Base-by-base conservation (phyloP, 2,797 vertebrate genomes). In the Balearica regulorum region DNA sequence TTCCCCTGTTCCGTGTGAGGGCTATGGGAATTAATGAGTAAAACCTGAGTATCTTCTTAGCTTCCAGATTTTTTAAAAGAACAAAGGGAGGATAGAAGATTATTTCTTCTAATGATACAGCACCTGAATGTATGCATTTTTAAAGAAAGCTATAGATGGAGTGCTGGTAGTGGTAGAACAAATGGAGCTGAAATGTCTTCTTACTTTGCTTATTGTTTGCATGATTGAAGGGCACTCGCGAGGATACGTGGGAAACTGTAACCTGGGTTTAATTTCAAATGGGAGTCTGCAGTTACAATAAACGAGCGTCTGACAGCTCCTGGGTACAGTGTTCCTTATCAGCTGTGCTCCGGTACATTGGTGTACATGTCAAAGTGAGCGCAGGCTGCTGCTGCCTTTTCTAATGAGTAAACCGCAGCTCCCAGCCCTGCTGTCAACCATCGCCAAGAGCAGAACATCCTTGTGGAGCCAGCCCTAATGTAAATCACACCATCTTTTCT, bases 101-200 rank as follows among this genome's bases (percentile, higher is more conserved):
- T 48, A 10, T 60, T n/a, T 82, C 61, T 69, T 77, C 44, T 77
- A 46, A 44, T 17, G 16, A 61, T 58, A 91, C 39, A 66, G 55
- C 75, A 86, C 33, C 73, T 25, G 37, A 83, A 81, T 78, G 78
- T 94, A 61, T 92, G 70, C 78, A 39, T 85, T 89, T 86, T 77
- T 35, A 37, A 69, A 87, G 39, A 25, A n/a, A 77, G 29, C 13
- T 79, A 2, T 24, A 2, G 28, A 5, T 5, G 0, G 5, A 72
- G 20, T 65, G 41, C 20, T 87, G 37, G 46, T 55, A 84, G 33
- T 8, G 24, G 37, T 33, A 68, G 76, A 66, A 57, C 44, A 87
- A 61, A 29, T 13, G 24, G 31, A 83, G 65, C 19, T 49, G 48
- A 80, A 91, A 66, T 31, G 39, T n/a, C 37, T 64, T 70, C 89